Evolutionary conservation across 2,797 vertebrate genomes (phyloP), one percentile per base, ranked within the genome.

Genomic region (Myripristis murdjan): DNA sequence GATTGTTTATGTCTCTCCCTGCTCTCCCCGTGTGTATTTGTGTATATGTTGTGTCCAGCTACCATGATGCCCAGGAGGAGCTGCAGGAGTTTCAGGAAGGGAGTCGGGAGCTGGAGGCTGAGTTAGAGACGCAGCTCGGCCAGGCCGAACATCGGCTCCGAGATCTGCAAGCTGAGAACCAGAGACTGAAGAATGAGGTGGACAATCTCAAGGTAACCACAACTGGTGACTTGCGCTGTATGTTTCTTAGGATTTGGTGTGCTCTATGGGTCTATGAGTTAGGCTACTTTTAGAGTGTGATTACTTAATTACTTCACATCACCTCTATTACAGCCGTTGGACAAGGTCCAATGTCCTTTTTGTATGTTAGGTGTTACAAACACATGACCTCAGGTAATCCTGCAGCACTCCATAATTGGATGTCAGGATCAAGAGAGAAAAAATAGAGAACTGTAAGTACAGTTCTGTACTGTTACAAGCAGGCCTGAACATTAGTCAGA

Each of bases 71-170:
- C 70, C 97, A 96, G 67, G 97, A 99, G 83, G 98, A 99, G 87
- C 95, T 99, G 88, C 96, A 96, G 85, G 98, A 99, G 84, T 99
- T 99, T 90, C 98, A 98, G 90, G 98, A 99, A 86, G 98, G 97
- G 63, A 99, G 98, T 91, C 93, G 97, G 62, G 98, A 99, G 80
- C 90, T 99, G 85, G 98, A 99, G 89, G 98, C 98, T 0, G 98
- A 99, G 86, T 87, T 99, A 90, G 98, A 99, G 87, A 96, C 98
- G 0, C 98, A 99, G 80, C 93, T 99, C 6, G 92, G 95, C 37
- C 98, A 99, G 82, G 96, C 97, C 6, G 98, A 99, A 73, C 96
- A 97, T 78, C 96, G 97, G 66, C 97, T 98, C 2, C 91, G 97
- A 87, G 98, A 99, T 89, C 94, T 99, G 76, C 95, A 98, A 64